Percentiles rank a stretch among this genome's conserved stretches.
Evolutionary conservation across 2,888 invertebrate species (phyloP).

Genomic region (Lepidocyrtoides sp.): DNA sequence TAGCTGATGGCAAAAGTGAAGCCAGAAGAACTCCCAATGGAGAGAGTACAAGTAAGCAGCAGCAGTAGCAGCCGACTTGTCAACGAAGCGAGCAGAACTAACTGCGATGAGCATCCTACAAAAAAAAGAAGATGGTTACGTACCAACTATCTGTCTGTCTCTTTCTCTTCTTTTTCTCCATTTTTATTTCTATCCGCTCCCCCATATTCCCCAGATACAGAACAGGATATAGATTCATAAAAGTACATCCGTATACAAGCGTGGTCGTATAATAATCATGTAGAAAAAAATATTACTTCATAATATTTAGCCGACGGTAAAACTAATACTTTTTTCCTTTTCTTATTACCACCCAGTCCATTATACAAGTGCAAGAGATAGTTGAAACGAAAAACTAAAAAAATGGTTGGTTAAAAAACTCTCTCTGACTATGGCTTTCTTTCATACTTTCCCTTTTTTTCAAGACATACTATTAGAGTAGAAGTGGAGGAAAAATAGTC

Average conservation of each 20-base stretch:
- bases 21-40: constrained; percentile 80
- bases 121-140: constrained; percentile 49
- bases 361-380: no score
- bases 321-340: constrained; percentile 26
- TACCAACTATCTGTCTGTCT: constrained; percentile 19
- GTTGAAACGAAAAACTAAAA: no score
- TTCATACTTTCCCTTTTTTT: background rate
- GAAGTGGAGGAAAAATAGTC: background rate
- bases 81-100: constrained; percentile 72
- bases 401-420: background rate
- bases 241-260: background rate
- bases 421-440: background rate
- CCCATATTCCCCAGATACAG: background rate
- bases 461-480: background rate
- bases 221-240: background rate
- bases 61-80: constrained; percentile 75
- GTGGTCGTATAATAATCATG: background rate
- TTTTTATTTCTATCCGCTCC: constrained; percentile 34
- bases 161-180: background rate
- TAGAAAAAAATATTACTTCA: background rate
- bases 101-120: constrained; percentile 51
- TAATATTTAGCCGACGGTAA: constrained; percentile 20
- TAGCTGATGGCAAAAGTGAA: constrained; percentile 58
- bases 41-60: no score
- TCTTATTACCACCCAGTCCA: constrained; percentile 21